A percentile compares a stretch with the other conserved stretches of the same genome.
These are phyloP conservation scores for Poicephalus gulielmi DNA, from an alignment of 2,113 vertebrate species.

Conservation along the genomic window DNA sequence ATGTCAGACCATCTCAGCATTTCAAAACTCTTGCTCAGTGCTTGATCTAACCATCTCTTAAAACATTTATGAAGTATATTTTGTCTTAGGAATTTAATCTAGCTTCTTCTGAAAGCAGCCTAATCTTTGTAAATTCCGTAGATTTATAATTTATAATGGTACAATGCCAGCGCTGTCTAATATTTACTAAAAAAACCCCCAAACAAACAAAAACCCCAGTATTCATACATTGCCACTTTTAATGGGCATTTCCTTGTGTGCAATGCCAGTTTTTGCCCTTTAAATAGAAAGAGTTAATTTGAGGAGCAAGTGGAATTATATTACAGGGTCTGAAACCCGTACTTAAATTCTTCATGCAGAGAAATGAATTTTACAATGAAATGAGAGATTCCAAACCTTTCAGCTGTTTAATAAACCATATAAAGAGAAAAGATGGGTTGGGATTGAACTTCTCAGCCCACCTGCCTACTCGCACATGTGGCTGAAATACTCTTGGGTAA, in stretches of 20 bases:
- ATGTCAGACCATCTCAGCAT: not conserved
- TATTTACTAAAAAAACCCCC: not conserved
- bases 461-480: not conserved
- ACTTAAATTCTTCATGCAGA: conserved; percentile 47
- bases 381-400: conserved; percentile 42
- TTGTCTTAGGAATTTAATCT: not conserved
- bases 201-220: not conserved
- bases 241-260: not conserved
- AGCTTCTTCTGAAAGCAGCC: not conserved
- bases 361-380: conserved; percentile 45
- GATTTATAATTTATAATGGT: not conserved
- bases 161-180: not conserved
- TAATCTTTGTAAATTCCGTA: not conserved
- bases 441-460: conserved; percentile 20
- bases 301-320: not conserved
- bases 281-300: conserved; percentile 47
- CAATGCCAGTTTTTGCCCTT: not conserved
- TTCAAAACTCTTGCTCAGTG: not conserved
- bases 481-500: conserved; percentile 2
- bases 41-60: not conserved
- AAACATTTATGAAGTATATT: not conserved
- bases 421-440: conserved; percentile 22
- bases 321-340: conserved; percentile 14
- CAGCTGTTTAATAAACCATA: conserved; percentile 47
- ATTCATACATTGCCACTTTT: not conserved